These are phyloP conservation scores for Larimichthys crocea DNA, from an alignment of 2,113 vertebrate species.

Conservation along the genomic window DNA sequence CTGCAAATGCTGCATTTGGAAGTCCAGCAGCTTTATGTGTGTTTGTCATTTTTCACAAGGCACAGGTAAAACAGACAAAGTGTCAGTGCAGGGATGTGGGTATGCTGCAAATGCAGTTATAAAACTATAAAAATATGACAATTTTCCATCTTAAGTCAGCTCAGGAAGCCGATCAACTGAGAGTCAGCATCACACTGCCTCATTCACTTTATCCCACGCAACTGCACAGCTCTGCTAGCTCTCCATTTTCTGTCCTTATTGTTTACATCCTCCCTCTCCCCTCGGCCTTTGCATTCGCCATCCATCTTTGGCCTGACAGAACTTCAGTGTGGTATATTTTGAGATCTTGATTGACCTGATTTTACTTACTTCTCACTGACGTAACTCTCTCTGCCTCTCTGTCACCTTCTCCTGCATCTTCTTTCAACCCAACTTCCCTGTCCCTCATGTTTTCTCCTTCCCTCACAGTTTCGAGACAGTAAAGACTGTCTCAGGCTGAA, in stretches of 20 bases:
- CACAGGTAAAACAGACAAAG: neutral
- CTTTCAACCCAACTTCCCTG: constrained; percentile 6
- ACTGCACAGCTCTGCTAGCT: neutral
- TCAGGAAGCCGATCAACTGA: constrained; percentile 30
- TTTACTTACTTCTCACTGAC: constrained; percentile 15
- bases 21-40: neutral
- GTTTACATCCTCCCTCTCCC: constrained; percentile 19
- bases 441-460: constrained; percentile 7
- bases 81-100: neutral
- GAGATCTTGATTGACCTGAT: constrained; percentile 17
- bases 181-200: constrained; percentile 9
- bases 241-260: neutral
- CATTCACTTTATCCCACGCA: constrained; percentile 11
- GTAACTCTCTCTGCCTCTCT: neutral
- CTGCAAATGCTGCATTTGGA: constrained; percentile 1
- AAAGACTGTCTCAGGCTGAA: constrained; percentile 22
- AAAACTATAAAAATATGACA: constrained; percentile 6
- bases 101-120: constrained; percentile 16
- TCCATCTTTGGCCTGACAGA: constrained; percentile 24
- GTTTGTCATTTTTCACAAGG: constrained; percentile 23
- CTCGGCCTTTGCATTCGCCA: constrained; percentile 25
- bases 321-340: constrained; percentile 11
- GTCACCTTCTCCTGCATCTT: neutral
- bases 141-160: neutral
- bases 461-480: neutral